Evolutionary conservation across 92 coral and sea anemone species (phyloP).

Genomic region (Anthopleura xanthogrammica): DNA sequence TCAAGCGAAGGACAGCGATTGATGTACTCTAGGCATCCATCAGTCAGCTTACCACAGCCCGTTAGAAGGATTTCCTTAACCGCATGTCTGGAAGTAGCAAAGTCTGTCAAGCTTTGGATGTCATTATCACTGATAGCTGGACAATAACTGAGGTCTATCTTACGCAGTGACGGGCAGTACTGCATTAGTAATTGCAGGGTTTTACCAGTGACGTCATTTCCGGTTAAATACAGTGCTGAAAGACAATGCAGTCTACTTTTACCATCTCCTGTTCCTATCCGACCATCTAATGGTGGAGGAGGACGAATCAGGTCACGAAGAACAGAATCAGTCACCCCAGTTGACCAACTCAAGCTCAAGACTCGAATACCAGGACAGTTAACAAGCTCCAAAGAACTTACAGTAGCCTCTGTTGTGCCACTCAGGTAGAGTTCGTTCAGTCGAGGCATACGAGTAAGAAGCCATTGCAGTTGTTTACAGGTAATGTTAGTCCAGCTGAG

Average conservation of each 20-base stretch:
- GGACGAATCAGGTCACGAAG: conserved; percentile 74
- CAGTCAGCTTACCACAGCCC: conserved; percentile 90
- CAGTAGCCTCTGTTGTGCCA: conserved; percentile 90
- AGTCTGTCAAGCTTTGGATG: conserved; percentile 67
- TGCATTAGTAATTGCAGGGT: conserved; percentile 81
- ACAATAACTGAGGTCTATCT: conserved; percentile 88
- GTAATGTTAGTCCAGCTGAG: conserved; percentile 95
- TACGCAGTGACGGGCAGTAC: conserved; percentile 65
- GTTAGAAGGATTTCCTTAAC: conserved; percentile 75
- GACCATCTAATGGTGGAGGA: conserved; percentile 75
- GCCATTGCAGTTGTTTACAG: conserved; percentile 90
- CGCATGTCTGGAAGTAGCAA: conserved; percentile 34
- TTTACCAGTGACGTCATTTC: conserved; percentile 90
- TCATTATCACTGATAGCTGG: conserved; percentile 82
- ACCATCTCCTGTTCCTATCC: conserved; percentile 80
- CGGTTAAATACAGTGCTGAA: conserved; percentile 80
- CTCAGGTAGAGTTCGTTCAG: conserved; percentile 76
- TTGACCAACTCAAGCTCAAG: conserved; percentile 96
- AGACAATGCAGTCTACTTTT: conserved; percentile 76
- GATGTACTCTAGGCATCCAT: conserved; percentile 63
- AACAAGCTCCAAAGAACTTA: conserved; percentile 77
- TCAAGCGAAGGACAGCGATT: conserved; percentile 58
- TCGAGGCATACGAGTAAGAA: conserved; percentile 85
- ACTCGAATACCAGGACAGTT: conserved; percentile 88
- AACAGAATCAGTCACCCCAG: conserved; percentile 85